A percentile compares a stretch with the other conserved stretches of the same genome.
These are phyloP conservation scores for Lasius fuliginosus DNA, from an alignment of 2,888 invertebrate genomes.

Conservation along the genomic window DNA sequence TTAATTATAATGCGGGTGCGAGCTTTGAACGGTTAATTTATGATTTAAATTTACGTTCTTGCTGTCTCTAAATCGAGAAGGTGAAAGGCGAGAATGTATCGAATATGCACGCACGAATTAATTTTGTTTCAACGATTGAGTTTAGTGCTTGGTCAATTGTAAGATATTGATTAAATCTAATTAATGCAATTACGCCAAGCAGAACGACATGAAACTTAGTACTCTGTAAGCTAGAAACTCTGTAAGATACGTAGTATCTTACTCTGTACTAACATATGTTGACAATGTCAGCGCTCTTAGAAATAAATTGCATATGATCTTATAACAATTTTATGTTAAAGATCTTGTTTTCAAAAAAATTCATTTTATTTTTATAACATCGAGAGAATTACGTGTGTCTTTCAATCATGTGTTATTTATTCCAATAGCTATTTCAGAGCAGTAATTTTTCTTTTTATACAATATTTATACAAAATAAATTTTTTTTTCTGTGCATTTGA, in stretches of 20 bases:
- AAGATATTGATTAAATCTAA: slow-evolving; percentile 27
- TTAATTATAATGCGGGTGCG: slow-evolving; percentile 27
- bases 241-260: background rate
- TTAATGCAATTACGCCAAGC: slow-evolving; percentile 38
- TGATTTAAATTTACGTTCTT: slow-evolving; percentile 16
- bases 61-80: slow-evolving; percentile 17
- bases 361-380: background rate
- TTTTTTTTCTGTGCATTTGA: background rate
- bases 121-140: slow-evolving; percentile 21
- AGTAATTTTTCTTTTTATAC: background rate
- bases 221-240: too few species aligned
- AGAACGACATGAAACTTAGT: background rate
- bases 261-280: background rate
- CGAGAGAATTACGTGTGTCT: background rate
- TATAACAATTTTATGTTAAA: slow-evolving; percentile 19
- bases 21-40: background rate
- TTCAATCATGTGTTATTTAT: background rate
- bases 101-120: background rate
- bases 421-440: background rate
- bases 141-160: background rate
- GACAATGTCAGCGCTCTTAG: background rate
- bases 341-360: slow-evolving; percentile 18
- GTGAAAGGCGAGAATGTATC: slow-evolving; percentile 45
- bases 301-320: background rate
- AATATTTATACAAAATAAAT: background rate